A percentile compares a stretch with the other conserved stretches of the same genome.
These are phyloP conservation scores for Tholera decimalis DNA, from an alignment of 2,888 invertebrate genomes.

Conservation along the genomic window DNA sequence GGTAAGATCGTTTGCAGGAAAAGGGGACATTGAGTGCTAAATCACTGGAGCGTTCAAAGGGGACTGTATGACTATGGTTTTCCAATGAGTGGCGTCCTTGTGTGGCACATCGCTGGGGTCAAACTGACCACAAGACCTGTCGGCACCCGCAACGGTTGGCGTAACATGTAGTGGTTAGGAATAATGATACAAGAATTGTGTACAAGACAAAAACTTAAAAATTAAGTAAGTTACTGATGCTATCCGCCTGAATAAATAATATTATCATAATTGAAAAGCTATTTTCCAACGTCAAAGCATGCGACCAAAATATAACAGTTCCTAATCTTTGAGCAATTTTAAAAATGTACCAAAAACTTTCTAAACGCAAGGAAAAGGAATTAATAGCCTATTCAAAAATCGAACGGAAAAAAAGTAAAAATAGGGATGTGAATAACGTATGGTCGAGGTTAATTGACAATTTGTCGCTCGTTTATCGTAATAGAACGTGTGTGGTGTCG, in stretches of 20 bases:
- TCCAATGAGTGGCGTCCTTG: conserved; percentile 69
- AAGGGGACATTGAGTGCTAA: conserved; percentile 70
- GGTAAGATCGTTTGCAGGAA: conserved; percentile 68
- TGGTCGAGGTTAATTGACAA: conserved; percentile 81
- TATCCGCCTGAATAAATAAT: not conserved
- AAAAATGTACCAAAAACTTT: conserved; percentile 19
- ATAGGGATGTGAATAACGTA: conserved; percentile 71
- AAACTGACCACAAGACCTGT: conserved; percentile 50
- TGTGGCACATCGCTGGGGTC: conserved; percentile 27
- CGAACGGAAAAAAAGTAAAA: conserved; percentile 30
- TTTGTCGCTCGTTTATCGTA: conserved; percentile 77
- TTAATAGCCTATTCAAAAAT: conserved; percentile 49
- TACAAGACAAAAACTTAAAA: not conserved
- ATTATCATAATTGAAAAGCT: not conserved
- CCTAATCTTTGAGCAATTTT: not conserved
- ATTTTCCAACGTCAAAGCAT: too few species aligned
- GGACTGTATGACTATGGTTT: conserved; percentile 70
- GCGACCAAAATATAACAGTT: too few species aligned
- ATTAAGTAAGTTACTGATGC: not conserved
- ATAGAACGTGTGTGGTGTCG: conserved; percentile 70
- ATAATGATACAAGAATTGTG: not conserved
- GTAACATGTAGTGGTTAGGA: conserved; percentile 25
- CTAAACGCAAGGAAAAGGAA: conserved; percentile 20
- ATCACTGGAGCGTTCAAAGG: conserved; percentile 73
- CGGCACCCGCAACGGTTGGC: conserved; percentile 33